phyloP scores from a whole-genome alignment of 2,113 vertebrate species.

The Otis tarda region DNA sequence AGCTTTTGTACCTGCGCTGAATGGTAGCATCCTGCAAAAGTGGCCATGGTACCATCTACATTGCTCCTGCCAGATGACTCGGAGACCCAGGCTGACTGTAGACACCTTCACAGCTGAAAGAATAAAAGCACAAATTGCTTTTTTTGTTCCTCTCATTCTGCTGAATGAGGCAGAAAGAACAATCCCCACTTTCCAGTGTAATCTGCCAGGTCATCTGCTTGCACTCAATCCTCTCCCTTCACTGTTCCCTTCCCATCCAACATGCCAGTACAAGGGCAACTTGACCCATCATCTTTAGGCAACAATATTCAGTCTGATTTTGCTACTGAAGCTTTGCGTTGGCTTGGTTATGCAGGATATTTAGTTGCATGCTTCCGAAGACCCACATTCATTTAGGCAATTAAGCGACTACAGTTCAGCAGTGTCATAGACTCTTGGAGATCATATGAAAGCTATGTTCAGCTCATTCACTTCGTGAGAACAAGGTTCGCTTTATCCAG shows the following conservation, averaged over 20 bases:
- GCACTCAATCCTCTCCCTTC: background rate
- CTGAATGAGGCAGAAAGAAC: background rate
- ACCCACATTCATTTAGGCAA: background rate
- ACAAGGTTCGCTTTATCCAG: background rate
- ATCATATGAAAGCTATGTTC: background rate
- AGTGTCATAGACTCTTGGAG: background rate
- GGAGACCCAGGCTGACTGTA: background rate
- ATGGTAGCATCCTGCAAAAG: background rate
- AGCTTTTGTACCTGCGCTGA: background rate
- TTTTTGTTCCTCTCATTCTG: background rate
- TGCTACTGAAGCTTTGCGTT: background rate
- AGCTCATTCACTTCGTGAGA: background rate
- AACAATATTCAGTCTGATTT: background rate
- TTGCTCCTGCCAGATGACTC: background rate
- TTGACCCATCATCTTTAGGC: fast-evolving
- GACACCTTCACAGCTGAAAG: background rate
- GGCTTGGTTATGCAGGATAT: background rate
- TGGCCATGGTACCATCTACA: background rate
- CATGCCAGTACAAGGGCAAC: fast-evolving
- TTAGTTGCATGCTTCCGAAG: background rate
- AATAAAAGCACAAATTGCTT: background rate
- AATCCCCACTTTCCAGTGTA: background rate
- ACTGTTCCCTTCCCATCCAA: background rate
- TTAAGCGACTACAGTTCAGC: background rate
- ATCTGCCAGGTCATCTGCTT: background rate